Evolutionary conservation across 1,140 invertebrate species (phyloP), one percentile per base, ranked within the genome.

Genomic region (Battus philenor): DNA sequence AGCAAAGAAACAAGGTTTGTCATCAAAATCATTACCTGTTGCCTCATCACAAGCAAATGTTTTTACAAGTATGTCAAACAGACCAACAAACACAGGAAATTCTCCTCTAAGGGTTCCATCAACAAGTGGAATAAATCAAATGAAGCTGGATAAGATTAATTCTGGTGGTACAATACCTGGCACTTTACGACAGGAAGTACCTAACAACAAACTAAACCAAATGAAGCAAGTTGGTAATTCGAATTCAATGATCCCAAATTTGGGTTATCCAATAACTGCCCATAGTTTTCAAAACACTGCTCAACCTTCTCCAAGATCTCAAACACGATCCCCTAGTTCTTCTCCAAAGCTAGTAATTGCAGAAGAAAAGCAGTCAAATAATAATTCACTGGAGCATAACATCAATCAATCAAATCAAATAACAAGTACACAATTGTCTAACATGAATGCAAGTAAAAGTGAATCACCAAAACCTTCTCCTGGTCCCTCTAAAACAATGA

Each of bases 291-390:
- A 67, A 18, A 70, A 34, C 50, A 44, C 62, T 44, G 36, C 71
- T 24, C 75, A 80, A 34, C 66, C 72, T 31, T 76, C 73, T 16
- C 81, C 84, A 44, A 74, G 78, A 44, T 69, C 78, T 20, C 82
- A 82, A 55, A 86, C 78, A 8, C 68, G 86, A n/a, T 87, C 86
- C 12, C 86, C 86, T 29, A 87, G 86, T 54, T 86, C 82, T 9
- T 87, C 86, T 38, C 86, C 86, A 26, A 87, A 87, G 49, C 69
- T 87, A 49, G 81, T 87, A 1, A 87, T 87, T 53, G 86, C 84
- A 39, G 86, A 87, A 56, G 80, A 85, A 20, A 86, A 85, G 47
- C 84, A 85, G 56, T 52, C 61, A 18, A 62, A 45, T 38, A 70
- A 46, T 56, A 48, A 50, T 48, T 53, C 68, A 10, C 39, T 63